phyloP scores from a whole-genome alignment of 2,113 vertebrate genomes.

The Trogon surrucura region DNA sequence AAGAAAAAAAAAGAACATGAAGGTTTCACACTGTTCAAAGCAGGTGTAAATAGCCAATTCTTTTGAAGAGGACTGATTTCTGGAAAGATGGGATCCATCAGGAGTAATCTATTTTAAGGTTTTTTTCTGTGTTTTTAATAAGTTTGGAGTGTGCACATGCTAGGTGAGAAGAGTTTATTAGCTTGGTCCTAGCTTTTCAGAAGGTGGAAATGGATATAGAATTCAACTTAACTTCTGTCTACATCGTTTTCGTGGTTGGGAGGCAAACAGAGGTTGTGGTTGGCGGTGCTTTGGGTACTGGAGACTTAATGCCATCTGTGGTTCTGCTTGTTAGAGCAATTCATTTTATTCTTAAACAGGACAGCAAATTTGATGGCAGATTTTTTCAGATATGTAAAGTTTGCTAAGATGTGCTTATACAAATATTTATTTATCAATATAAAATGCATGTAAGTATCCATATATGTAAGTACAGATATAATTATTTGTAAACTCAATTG shows the following conservation, averaged over 20 bases:
- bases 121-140: not conserved
- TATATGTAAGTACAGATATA: not conserved
- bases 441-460: not conserved
- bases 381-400: not conserved
- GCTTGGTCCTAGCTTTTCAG: not conserved
- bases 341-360: not conserved
- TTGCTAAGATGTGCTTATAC: not conserved
- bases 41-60: not conserved
- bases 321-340: not conserved
- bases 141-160: not conserved
- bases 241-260: not conserved
- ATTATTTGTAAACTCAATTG: not conserved
- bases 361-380: not conserved
- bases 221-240: not conserved
- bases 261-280: not conserved
- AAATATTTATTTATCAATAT: not conserved
- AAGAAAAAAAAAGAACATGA: constrained; percentile 2
- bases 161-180: not conserved
- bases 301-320: not conserved
- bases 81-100: not conserved
- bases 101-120: not conserved
- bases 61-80: not conserved
- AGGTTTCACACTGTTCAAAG: constrained; percentile 20
- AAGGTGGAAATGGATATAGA: not conserved
- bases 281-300: not conserved